Evolutionary conservation across 2,888 invertebrate genomes (phyloP).

Genomic region (Deladenus siricidicola): DNA sequence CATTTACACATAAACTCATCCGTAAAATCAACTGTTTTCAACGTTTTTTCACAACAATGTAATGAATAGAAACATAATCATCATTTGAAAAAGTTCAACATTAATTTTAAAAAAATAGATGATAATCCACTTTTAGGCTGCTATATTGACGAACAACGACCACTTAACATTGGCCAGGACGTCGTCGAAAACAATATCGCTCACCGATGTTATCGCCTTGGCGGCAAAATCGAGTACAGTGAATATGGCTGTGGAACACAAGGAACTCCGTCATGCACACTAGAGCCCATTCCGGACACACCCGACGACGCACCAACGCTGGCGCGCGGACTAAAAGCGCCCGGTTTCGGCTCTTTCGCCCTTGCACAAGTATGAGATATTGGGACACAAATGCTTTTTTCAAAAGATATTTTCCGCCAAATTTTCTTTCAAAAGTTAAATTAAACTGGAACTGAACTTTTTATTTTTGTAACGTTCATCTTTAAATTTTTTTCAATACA

Average conservation of each 20-base stretch:
- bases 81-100: background rate
- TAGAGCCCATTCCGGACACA: slow-evolving; percentile 22
- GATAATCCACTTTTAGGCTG: slow-evolving; percentile 20
- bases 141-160: slow-evolving; percentile 26
- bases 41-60: background rate
- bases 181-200: slow-evolving; percentile 25
- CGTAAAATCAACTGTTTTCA: background rate
- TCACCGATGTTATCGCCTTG: slow-evolving; percentile 30
- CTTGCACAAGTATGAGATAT: slow-evolving; percentile 18
- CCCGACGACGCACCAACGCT: slow-evolving; percentile 28
- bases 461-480: no score
- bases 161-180: slow-evolving; percentile 28
- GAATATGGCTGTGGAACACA: slow-evolving; percentile 19
- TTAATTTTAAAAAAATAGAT: background rate
- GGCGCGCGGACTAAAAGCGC: slow-evolving; percentile 25
- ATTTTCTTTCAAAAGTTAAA: no score
- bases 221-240: slow-evolving; percentile 19
- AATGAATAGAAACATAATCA: background rate
- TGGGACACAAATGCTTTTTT: no score
- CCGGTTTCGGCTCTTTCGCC: slow-evolving; percentile 27
- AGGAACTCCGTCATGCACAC: slow-evolving; percentile 25
- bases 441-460: no score
- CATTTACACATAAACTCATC: background rate
- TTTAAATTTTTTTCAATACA: no score
- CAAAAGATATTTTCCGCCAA: no score